Conservation (phyloP, 2,113 vertebrate genomes). For the Dicaeum eximium region DNA sequence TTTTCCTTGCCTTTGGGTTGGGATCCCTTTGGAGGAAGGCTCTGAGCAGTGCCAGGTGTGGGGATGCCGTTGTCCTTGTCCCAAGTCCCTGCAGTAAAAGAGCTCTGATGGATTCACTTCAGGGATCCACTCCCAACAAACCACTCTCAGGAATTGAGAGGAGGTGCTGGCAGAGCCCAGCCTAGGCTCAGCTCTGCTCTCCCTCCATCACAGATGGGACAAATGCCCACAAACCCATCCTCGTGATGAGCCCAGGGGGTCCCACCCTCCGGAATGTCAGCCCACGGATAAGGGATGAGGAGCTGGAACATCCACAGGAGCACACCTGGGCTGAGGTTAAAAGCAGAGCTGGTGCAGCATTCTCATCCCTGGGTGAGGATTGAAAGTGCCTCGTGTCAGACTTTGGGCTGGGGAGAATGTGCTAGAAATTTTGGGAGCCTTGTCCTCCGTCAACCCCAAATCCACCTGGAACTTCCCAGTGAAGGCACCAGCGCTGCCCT, state of each 20-base stretch:
- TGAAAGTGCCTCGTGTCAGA: background rate
- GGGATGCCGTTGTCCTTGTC: background rate
- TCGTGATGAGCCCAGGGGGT: background rate
- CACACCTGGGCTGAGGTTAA: background rate
- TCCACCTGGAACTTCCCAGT: background rate
- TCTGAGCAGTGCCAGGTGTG: background rate
- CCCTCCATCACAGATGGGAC: background rate
- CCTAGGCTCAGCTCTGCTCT: background rate
- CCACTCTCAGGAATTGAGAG: background rate
- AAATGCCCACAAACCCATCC: background rate
- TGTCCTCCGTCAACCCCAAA: background rate
- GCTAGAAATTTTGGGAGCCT: background rate
- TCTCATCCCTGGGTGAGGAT: rapidly evolving
- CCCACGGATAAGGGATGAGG: background rate
- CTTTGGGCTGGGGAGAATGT: background rate
- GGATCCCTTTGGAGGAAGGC: background rate
- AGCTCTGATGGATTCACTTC: background rate
- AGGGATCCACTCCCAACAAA: background rate
- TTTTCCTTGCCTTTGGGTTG: background rate
- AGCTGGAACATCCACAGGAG: background rate
- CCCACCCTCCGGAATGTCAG: background rate
- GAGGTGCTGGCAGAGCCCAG: background rate
- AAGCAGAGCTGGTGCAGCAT: background rate
- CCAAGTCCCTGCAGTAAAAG: background rate
- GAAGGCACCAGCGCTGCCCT: background rate